Conservation (phyloP, 2,888 invertebrate species). For the Uloborus plumipes region DNA sequence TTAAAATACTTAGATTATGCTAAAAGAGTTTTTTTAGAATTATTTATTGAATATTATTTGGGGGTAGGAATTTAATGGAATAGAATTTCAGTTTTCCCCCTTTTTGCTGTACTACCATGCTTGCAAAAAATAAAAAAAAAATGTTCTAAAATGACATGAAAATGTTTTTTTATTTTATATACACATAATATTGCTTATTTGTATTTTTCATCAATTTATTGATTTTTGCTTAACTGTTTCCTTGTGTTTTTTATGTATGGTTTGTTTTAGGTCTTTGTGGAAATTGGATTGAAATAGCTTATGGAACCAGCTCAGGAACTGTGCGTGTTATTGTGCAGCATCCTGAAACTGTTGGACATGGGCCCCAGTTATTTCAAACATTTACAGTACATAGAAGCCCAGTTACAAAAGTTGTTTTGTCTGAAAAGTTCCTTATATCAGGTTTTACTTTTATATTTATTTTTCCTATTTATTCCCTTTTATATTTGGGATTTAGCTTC, state of each 20-base stretch:
- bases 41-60: too few species aligned
- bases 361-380: constrained; percentile 97
- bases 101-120: too few species aligned
- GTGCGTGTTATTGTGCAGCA: constrained; percentile 98
- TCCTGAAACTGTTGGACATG: constrained; percentile 98
- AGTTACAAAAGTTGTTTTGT: constrained; percentile 93
- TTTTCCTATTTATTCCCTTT: too few species aligned
- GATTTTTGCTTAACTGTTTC: background rate
- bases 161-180: too few species aligned
- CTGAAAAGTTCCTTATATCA: constrained; percentile 89
- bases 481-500: too few species aligned
- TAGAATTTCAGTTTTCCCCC: too few species aligned
- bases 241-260: background rate
- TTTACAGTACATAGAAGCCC: constrained; percentile 97
- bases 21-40: too few species aligned
- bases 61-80: too few species aligned
- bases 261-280: constrained; percentile 85
- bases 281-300: constrained; percentile 99
- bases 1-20: too few species aligned
- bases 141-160: too few species aligned
- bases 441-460: constrained; percentile 5
- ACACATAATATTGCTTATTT: too few species aligned
- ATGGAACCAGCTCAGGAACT: constrained; percentile 90
- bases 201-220: background rate
- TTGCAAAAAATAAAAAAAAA: too few species aligned